These are phyloP conservation scores for Epinotia brunnichana DNA, from an alignment of 2,888 invertebrate genomes.

Conservation along the genomic window DNA sequence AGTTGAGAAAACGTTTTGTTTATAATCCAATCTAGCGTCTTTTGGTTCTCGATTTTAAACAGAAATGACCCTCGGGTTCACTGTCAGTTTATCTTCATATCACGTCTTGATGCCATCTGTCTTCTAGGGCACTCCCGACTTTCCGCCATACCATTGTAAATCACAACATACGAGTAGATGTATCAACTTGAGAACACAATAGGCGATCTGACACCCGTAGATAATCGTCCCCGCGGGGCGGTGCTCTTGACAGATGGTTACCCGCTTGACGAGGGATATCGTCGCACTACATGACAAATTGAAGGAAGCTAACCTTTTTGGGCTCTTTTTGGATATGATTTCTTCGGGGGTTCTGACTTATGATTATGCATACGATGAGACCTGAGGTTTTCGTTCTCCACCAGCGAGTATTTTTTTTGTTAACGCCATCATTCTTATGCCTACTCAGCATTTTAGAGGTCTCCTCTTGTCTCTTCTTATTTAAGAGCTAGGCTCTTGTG, in stretches of 20 bases:
- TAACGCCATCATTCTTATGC: no score
- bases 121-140: neutral
- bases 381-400: neutral
- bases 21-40: no score
- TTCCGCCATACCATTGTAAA: neutral
- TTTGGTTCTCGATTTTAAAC: no score
- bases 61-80: no score
- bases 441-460: no score
- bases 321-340: neutral
- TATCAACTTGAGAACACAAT: slow-evolving; percentile 16
- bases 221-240: slow-evolving; percentile 21
- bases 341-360: neutral
- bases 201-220: slow-evolving; percentile 13
- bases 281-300: slow-evolving; percentile 26
- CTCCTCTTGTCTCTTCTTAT: no score
- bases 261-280: slow-evolving; percentile 18
- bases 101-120: neutral
- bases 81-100: no score
- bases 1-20: neutral
- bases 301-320: slow-evolving; percentile 21
- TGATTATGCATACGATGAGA: no score
- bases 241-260: slow-evolving; percentile 13
- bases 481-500: no score
- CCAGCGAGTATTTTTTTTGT: neutral
- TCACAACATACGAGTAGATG: neutral